A percentile compares a stretch with the other conserved stretches of the same genome.
Evolutionary conservation across 1,140 invertebrate species (phyloP).

Genomic region (Papilio machaon): DNA sequence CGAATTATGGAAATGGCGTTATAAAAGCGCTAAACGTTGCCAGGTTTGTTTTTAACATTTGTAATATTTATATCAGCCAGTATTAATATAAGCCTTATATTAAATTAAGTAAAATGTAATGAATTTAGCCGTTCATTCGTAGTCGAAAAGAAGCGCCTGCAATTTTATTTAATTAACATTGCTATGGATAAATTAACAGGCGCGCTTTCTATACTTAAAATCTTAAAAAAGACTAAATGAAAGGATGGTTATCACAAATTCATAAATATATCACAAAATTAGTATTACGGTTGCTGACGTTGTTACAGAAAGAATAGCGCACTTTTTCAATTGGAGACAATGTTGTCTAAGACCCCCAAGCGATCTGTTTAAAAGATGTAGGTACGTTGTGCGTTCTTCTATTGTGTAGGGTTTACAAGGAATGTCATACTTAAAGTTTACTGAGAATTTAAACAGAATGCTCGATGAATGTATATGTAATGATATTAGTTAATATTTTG

Average conservation of each 20-base stretch:
- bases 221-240: not conserved
- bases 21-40: slow-evolving; percentile 1
- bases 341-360: slow-evolving; percentile 5
- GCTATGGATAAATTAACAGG: not conserved
- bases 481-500: too few relatives aligned
- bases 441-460: not conserved
- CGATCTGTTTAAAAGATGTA: not conserved
- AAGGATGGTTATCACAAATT: not conserved
- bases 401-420: not conserved
- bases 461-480: too few relatives aligned
- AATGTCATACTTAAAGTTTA: not conserved
- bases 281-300: not conserved
- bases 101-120: not conserved
- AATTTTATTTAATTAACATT: not conserved
- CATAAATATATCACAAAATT: not conserved
- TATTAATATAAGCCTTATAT: not conserved
- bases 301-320: not conserved
- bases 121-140: not conserved
- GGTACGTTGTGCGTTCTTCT: not conserved
- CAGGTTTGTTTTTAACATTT: not conserved
- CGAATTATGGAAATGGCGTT: not conserved
- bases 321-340: not conserved
- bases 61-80: not conserved
- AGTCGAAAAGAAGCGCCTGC: not conserved
- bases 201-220: not conserved